phyloP scores from a whole-genome alignment of 2,113 vertebrate species.

The Passer domesticus region DNA sequence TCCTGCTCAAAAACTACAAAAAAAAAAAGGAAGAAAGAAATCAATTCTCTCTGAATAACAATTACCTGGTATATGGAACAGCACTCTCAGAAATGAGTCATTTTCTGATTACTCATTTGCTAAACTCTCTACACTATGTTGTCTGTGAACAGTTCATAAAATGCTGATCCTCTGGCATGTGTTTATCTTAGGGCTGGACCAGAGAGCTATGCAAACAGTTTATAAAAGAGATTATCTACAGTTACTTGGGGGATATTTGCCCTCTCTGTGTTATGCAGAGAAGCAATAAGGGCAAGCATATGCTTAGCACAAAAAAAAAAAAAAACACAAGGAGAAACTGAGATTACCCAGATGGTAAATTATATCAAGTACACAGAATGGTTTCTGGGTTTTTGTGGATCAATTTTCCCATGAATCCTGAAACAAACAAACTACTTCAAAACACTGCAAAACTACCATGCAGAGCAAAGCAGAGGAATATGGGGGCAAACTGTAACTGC shows the following conservation, averaged over 20 bases:
- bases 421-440: not conserved
- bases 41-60: not conserved
- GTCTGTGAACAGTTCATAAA: constrained; percentile 13
- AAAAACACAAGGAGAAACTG: not conserved
- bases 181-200: constrained; percentile 34
- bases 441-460: not conserved
- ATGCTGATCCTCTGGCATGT: constrained; percentile 28
- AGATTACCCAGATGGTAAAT: not conserved
- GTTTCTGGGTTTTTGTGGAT: not conserved
- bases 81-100: not conserved
- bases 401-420: not conserved
- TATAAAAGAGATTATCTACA: constrained; percentile 35
- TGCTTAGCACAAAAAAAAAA: not conserved
- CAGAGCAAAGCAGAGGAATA: not conserved
- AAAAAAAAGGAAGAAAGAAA: not conserved
- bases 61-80: not conserved
- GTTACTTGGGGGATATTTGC: not conserved
- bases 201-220: constrained; percentile 35
- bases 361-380: not conserved
- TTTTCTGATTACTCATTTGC: constrained; percentile 1
- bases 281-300: not conserved
- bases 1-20: not conserved
- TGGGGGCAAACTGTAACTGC: not conserved
- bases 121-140: not conserved
- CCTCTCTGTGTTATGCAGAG: not conserved